A percentile compares a stretch with the other conserved stretches of the same genome.
These are phyloP conservation scores for Diorhabda sublineata DNA, from an alignment of 1,140 invertebrate genomes.

Conservation along the genomic window DNA sequence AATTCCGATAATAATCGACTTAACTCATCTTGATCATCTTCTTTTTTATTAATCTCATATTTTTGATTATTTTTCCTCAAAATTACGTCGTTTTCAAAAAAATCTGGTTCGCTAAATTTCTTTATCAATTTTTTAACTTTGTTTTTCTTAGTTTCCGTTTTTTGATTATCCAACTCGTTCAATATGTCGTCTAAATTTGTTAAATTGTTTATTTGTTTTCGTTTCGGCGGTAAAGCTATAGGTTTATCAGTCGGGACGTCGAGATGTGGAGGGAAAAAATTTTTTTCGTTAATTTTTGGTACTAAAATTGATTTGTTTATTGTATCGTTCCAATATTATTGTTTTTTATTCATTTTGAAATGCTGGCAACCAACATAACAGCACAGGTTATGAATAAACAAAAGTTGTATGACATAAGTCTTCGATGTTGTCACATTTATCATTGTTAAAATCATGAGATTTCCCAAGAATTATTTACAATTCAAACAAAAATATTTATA, in stretches of 20 bases:
- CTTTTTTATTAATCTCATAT: not conserved
- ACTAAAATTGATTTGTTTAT: not conserved
- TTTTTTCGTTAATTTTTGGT: constrained; percentile 20
- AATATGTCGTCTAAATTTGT: constrained; percentile 35
- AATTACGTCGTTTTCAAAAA: constrained; percentile 22
- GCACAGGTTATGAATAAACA: too few species aligned
- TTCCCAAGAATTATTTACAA: too few species aligned
- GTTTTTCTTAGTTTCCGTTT: constrained; percentile 19
- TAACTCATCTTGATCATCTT: constrained; percentile 36
- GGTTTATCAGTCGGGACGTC: constrained; percentile 33
- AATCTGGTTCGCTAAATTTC: constrained; percentile 32
- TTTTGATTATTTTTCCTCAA: constrained; percentile 19
- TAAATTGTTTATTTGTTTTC: not conserved
- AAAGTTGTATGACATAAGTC: too few species aligned
- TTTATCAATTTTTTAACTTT: constrained; percentile 40
- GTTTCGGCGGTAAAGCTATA: constrained; percentile 16
- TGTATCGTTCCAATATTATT: too few species aligned
- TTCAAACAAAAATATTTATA: too few species aligned
- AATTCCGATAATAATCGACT: constrained; percentile 41
- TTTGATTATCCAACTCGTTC: constrained; percentile 32
- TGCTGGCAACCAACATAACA: too few species aligned
- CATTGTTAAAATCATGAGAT: too few species aligned
- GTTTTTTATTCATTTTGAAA: too few species aligned
- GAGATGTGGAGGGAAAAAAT: constrained; percentile 22
- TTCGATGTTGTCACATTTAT: too few species aligned